Evolutionary conservation across 2,113 vertebrate genomes (phyloP).

Genomic region (Elaphurus davidianus): DNA sequence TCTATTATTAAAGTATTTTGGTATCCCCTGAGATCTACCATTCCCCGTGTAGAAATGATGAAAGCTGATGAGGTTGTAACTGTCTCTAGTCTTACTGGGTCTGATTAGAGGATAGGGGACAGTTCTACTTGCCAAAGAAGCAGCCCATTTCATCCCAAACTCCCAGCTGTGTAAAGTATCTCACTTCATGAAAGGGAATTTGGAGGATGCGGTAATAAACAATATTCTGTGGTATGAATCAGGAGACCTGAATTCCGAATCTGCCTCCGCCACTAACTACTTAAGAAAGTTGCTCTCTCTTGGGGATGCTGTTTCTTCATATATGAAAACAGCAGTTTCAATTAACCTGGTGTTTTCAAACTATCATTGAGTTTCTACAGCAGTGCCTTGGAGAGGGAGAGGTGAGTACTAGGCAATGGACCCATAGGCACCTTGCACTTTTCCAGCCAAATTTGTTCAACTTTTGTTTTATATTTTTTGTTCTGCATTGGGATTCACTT

Average conservation of each 20-base stretch:
- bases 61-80: neutral
- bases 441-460: neutral
- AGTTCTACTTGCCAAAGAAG: neutral
- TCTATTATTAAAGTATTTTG: neutral
- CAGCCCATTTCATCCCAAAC: neutral
- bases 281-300: neutral
- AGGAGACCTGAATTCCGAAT: constrained; percentile 19
- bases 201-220: neutral
- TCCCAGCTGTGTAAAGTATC: neutral
- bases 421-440: neutral
- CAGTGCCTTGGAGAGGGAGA: neutral
- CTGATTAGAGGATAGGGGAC: neutral
- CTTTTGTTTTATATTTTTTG: neutral
- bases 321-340: neutral
- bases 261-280: neutral
- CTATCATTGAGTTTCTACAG: neutral
- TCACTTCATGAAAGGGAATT: neutral
- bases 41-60: neutral
- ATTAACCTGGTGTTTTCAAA: constrained; percentile 24
- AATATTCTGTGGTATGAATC: neutral
- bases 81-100: neutral
- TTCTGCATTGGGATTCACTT: neutral
- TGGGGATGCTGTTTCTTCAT: neutral
- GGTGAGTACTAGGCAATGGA: neutral
- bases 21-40: neutral